phyloP scores from a whole-genome alignment of 2,888 invertebrate genomes.

The Campoplex capitator region DNA sequence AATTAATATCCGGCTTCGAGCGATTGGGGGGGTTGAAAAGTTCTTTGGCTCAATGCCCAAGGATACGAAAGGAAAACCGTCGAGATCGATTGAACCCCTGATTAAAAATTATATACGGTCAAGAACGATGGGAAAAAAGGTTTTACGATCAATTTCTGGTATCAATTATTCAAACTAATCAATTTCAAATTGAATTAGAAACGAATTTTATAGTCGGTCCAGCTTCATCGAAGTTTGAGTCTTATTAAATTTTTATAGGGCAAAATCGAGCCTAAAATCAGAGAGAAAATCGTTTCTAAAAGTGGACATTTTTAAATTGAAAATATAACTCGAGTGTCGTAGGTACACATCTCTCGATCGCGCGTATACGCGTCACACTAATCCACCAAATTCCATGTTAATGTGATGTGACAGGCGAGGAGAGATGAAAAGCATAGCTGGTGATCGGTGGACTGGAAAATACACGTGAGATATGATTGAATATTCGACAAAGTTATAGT shows the following conservation, averaged over 20 bases:
- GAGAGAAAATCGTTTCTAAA: too few species aligned
- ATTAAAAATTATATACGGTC: conserved; percentile 54
- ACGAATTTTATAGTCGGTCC: neutral
- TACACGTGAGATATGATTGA: conserved; percentile 7
- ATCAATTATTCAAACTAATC: conserved; percentile 3
- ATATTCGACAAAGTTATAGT: neutral
- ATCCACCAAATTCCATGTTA: neutral
- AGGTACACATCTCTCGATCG: neutral
- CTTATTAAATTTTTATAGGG: too few species aligned
- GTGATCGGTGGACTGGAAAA: conserved; percentile 6
- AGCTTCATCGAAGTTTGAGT: too few species aligned
- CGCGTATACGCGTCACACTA: neutral
- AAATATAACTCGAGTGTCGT: neutral
- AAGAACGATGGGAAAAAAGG: conserved; percentile 15
- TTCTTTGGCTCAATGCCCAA: conserved; percentile 31
- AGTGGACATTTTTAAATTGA: neutral
- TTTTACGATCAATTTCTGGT: conserved; percentile 18
- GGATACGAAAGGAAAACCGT: conserved; percentile 41
- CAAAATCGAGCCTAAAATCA: too few species aligned
- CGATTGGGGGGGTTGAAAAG: conserved; percentile 15
- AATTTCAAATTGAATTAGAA: neutral
- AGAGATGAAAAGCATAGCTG: conserved; percentile 16
- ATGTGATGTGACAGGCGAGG: neutral
- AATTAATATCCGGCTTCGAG: conserved; percentile 54
- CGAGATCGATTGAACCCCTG: conserved; percentile 40